These are phyloP conservation scores for Garrulus glandarius DNA, from an alignment of 2,797 vertebrate species.

Conservation along the genomic window DNA sequence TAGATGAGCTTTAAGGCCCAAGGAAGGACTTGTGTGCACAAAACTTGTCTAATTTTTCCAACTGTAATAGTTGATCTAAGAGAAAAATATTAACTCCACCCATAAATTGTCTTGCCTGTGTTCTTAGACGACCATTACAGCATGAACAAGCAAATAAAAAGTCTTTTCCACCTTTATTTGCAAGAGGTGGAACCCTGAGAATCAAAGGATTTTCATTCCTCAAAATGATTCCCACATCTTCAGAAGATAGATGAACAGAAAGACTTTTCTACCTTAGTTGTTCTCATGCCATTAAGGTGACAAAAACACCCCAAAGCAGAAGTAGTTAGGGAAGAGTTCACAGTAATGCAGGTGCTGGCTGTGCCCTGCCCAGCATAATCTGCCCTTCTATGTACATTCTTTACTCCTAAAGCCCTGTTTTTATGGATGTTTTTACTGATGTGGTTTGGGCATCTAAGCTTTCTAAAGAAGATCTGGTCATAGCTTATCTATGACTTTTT, in stretches of 20 bases:
- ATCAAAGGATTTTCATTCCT: not conserved
- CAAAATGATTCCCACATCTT: not conserved
- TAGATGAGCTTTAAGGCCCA: not conserved
- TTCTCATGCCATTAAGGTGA: not conserved
- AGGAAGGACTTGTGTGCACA: not conserved
- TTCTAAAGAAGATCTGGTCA: not conserved
- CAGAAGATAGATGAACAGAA: not conserved
- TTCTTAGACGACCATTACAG: not conserved
- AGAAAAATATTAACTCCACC: not conserved
- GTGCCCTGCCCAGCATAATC: not conserved
- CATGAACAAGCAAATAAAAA: not conserved
- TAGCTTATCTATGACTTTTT: not conserved
- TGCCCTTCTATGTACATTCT: not conserved
- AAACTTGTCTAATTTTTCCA: not conserved
- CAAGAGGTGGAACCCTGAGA: not conserved
- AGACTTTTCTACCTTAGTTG: not conserved
- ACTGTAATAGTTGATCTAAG: not conserved
- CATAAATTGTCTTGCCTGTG: not conserved
- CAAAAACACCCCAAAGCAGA: not conserved
- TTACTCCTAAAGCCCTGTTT: not conserved
- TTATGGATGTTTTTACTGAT: not conserved
- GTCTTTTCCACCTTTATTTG: not conserved
- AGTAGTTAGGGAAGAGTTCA: not conserved
- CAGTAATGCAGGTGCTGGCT: not conserved
- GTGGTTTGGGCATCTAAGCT: not conserved